A percentile compares a stretch with the other conserved stretches of the same genome.
These are phyloP conservation scores for Dendronephthya gigantea DNA, from an alignment of 64 coral and sea anemone species.

Conservation along the genomic window DNA sequence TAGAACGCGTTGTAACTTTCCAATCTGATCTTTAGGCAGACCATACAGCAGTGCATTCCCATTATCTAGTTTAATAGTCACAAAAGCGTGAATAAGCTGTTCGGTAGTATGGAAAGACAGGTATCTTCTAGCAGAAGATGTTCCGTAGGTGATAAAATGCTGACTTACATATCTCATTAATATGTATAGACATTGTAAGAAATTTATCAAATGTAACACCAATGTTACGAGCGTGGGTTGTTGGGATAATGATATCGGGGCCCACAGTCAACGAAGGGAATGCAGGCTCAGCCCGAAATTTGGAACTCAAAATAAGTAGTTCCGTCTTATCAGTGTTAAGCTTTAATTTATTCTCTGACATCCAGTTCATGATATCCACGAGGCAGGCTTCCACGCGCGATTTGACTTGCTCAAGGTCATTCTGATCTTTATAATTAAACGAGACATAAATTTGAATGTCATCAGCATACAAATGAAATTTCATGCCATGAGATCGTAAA, in stretches of 20 bases:
- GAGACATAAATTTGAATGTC: background rate
- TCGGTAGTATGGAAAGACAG: no score
- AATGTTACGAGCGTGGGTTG: constrained; percentile 16
- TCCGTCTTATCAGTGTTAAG: background rate
- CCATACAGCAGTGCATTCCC: no score
- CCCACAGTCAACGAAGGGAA: background rate
- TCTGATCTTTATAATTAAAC: background rate
- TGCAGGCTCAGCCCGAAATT: background rate
- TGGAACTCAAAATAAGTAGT: background rate
- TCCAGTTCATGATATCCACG: background rate
- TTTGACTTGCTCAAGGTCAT: background rate
- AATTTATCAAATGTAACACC: constrained; percentile 36
- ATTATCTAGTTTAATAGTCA: no score
- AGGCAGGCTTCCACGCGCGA: background rate
- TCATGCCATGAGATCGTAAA: background rate
- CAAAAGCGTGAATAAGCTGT: no score
- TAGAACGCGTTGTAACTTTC: no score
- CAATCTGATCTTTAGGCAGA: no score
- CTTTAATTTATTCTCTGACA: background rate
- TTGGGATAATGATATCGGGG: background rate
- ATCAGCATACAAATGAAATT: background rate
- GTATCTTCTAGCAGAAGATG: no score
- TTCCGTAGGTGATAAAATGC: constrained; percentile 10
- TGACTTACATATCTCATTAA: constrained; percentile 24
- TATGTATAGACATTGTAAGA: constrained; percentile 19